Evolutionary conservation across 2,113 vertebrate species (phyloP).

Genomic region (Hypocryptadius cinnamomeus): DNA sequence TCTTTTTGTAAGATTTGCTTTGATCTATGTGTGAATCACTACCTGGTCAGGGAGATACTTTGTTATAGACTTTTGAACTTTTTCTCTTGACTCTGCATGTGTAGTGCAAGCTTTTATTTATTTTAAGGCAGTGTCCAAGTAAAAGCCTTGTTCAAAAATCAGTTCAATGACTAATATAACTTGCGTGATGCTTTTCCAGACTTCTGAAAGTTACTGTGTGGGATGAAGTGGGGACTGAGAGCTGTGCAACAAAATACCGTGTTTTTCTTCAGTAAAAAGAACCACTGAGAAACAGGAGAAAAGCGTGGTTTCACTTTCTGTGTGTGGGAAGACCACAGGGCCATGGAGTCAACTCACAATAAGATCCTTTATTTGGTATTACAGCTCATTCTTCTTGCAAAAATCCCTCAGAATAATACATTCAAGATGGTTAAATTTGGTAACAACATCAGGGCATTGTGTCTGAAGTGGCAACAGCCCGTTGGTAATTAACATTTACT

Average conservation of each 20-base stretch:
- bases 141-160: neutral
- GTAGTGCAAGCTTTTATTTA: neutral
- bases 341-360: neutral
- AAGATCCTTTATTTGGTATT: conserved; percentile 12
- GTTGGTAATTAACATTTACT: conserved; percentile 30
- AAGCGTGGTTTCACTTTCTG: neutral
- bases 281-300: neutral
- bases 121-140: neutral
- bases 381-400: neutral
- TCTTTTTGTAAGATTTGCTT: neutral
- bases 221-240: neutral
- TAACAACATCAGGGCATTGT: neutral
- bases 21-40: neutral
- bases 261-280: conserved; percentile 8
- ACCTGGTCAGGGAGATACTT: neutral
- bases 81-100: neutral
- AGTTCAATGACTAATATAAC: neutral
- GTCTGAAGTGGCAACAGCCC: neutral
- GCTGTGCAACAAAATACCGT: neutral
- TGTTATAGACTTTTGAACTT: neutral
- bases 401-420: neutral
- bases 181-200: neutral
- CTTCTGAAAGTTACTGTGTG: neutral
- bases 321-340: neutral
- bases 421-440: conserved; percentile 1